Conservation (phyloP, 1,140 invertebrate species). For the Polypedilum vanderplanki region DNA sequence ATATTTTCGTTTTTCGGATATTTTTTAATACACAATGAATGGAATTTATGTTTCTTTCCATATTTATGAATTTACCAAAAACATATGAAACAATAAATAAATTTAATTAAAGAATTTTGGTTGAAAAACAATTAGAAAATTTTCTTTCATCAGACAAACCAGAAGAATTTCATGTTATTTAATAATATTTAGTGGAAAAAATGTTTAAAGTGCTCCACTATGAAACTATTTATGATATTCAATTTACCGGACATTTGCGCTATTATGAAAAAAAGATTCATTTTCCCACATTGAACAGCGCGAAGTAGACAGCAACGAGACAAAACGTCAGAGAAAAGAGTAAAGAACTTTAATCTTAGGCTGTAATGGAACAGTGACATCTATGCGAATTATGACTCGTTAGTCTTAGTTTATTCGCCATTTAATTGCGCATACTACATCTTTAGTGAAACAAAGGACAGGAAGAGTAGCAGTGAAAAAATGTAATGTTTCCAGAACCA, state of each 20-base stretch:
- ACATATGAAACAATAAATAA: not conserved
- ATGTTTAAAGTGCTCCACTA: not conserved
- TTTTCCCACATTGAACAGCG: not conserved
- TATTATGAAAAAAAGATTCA: not conserved
- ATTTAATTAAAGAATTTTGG: not conserved
- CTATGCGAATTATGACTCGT: conserved; percentile 9
- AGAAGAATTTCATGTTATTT: too few relatives aligned
- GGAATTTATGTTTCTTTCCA: too few relatives aligned
- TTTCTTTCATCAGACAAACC: not conserved
- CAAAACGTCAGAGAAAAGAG: not conserved
- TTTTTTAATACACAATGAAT: conserved; percentile 2
- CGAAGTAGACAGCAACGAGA: too few relatives aligned
- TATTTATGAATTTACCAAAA: too few relatives aligned
- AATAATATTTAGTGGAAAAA: too few relatives aligned
- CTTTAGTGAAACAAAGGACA: not conserved
- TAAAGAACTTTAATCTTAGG: conserved; percentile 25
- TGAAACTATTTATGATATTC: conserved; percentile 28
- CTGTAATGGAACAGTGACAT: conserved; percentile 27
- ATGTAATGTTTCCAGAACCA: not conserved
- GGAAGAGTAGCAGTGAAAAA: not conserved
- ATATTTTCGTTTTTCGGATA: not conserved
- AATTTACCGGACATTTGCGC: conserved; percentile 24
- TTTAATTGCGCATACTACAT: conserved; percentile 22
- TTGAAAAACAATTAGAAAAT: not conserved
- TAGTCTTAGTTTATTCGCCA: conserved; percentile 24